Base-by-base conservation (phyloP, 2,888 invertebrate species). In the Drosophila diplacantha region DNA sequence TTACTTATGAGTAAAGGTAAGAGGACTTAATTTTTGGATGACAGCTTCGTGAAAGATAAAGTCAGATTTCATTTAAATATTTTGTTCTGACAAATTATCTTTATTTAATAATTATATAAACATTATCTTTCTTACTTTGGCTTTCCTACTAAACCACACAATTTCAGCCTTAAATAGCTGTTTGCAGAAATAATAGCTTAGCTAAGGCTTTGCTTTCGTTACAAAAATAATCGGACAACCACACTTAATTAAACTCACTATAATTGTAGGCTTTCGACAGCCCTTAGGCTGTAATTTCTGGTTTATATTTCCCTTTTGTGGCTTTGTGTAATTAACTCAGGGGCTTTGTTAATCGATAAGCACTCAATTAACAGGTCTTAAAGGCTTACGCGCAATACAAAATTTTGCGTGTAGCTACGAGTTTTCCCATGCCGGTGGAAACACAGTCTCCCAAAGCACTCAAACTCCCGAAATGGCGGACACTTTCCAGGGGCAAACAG, bases 351-450 rank as follows among this genome's bases (percentile, higher is more conserved):
- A 76, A 76, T 76, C 76, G 76, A 76, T 83, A 83, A 72, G 75
- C 69, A 69, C 75, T 81, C 81, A 81, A 83, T 83, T 76, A 76
- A 79, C 79, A 69, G 81, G 83, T 63, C 79, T 83, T 81, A 81
- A 81, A 83, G 76, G 76, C 79, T 83, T 83, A 77, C 38, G 31
- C 11, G 24, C 12, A 37, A 20, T 58, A 47, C 38, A 31, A 61
- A 55, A 67, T 73, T 66, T 73, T 61, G 81, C 81, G 83, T 81
- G 65, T 35, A 47, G 57, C 76, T 63, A 29, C 3, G 54, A 54
- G 18, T 62, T 50, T 37, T 16, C 44, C 53, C 44, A 32, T 20
- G 5, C 31, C 11, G 2, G 11, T 7, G 12, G 16, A 26, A 26
- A 43, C 8, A 22, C 18, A 11, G 5, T 18, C 26, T 24, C 11